Base-by-base conservation (phyloP, 1,140 invertebrate genomes). In the Heliothis virescens region DNA sequence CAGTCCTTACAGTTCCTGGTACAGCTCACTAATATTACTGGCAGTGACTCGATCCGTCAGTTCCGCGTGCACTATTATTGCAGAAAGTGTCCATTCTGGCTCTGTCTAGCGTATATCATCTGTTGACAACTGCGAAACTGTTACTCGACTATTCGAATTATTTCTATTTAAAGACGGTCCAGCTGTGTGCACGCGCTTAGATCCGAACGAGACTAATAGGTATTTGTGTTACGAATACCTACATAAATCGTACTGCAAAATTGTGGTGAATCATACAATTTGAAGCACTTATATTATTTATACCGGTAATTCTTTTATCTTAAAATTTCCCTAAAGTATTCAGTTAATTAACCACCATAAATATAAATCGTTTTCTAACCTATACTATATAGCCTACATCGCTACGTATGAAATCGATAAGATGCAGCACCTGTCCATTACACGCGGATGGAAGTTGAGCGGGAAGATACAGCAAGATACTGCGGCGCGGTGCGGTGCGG, bases 151-250 rank as follows among this genome's bases (percentile, higher is more conserved):
- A 67, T 67, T 48, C 63, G 47, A 67, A 67, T 67, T 48, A 67
- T 67, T 67, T 67, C 63, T 67, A 67, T 67, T 67, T 67, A 48
- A 48, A 48, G 63, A 48, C 63, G 16, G 12, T 5, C 63, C 63
- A 67, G 63, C 63, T 67, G 63, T 48, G 63, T 3, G n/a, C 63
- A 41, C 57, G 21, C 57, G 18, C 9, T 41, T 41, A 41, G 4
- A 41, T 41, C 34, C 34, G 34, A 41, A 9, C 55, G 12, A 60
- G 21, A 60, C 16, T 21, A 13, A 60, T 3, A 60, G 57, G 57
- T 60, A 21, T 29, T 60, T 13, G 21, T 26, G 11, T 41, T 41
- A 9, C 34, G 34, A 9, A 41, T 5, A 41, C 34, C 0, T 9
- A 41, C 9, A 5, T 41, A 41, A 41, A 41, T 7, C 9, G 4